Evolutionary conservation across 92 coral and sea anemone genomes (phyloP).

Genomic region (Phenganax marumi): DNA sequence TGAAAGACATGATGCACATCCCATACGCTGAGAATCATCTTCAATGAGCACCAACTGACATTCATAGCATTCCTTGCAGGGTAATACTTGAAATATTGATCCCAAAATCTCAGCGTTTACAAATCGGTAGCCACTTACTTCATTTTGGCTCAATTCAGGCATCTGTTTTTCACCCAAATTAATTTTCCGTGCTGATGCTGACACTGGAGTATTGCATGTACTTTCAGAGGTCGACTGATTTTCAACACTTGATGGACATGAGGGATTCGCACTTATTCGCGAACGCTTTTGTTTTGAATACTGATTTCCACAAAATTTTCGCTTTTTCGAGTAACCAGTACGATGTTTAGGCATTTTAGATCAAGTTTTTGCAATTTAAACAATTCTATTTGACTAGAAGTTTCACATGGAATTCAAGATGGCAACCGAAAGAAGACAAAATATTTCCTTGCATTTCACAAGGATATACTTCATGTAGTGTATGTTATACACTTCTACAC

Average conservation of each 20-base stretch:
- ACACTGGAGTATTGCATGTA: neutral
- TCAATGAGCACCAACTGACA: constrained; percentile 15
- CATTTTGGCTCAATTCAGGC: constrained; percentile 26
- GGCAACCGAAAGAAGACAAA: too few relatives aligned
- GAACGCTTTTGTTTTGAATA: neutral
- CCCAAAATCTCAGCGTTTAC: constrained; percentile 41
- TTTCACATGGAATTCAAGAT: neutral
- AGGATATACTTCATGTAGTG: too few relatives aligned
- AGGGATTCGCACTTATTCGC: neutral
- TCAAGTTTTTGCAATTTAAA: constrained; percentile 11
- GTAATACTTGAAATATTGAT: constrained; percentile 15
- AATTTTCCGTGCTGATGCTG: constrained; percentile 41
- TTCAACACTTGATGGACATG: neutral
- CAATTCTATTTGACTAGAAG: too few relatives aligned
- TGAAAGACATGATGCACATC: constrained; percentile 10
- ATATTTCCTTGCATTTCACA: too few relatives aligned
- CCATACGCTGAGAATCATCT: neutral
- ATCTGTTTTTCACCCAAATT: neutral
- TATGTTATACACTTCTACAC: too few relatives aligned
- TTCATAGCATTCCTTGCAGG: constrained; percentile 17
- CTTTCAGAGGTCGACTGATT: constrained; percentile 11
- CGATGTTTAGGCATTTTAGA: constrained; percentile 29
- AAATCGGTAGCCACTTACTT: constrained; percentile 46
- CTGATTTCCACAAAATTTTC: constrained; percentile 42
- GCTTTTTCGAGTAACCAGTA: constrained; percentile 38